These are phyloP conservation scores for Atta texana DNA, from an alignment of 1,140 invertebrate genomes.

Conservation along the genomic window DNA sequence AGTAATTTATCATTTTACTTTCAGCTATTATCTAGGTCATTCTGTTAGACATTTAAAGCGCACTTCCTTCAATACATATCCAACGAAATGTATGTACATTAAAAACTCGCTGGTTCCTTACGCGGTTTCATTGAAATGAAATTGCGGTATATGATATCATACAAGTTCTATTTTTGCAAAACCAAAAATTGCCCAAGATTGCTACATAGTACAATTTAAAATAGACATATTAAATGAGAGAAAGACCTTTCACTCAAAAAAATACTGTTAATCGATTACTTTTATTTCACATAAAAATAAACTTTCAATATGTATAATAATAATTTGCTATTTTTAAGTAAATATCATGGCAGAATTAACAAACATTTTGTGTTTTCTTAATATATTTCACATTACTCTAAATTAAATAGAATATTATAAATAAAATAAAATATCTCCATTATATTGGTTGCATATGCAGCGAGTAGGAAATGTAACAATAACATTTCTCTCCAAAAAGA, in stretches of 20 bases:
- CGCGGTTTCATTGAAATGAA: slow-evolving; percentile 57
- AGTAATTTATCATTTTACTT: slow-evolving; percentile 29
- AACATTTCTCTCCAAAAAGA: slow-evolving; percentile 38
- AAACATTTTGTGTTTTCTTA: slow-evolving; percentile 5
- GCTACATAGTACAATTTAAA: background rate
- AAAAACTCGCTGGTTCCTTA: slow-evolving; percentile 46
- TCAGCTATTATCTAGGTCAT: background rate
- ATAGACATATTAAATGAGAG: background rate
- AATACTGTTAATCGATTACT: background rate
- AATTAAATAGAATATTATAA: slow-evolving; percentile 1
- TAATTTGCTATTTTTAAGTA: background rate
- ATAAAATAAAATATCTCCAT: background rate
- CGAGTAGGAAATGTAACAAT: slow-evolving; percentile 47
- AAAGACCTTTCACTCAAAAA: background rate
- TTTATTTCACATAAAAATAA: slow-evolving; percentile 11
- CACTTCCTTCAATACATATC: slow-evolving; percentile 29
- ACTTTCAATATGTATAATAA: background rate
- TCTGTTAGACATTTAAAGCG: slow-evolving; percentile 36
- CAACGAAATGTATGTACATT: slow-evolving; percentile 52
- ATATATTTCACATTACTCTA: slow-evolving; percentile 11
- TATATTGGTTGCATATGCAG: background rate
- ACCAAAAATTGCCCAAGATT: slow-evolving; percentile 60
- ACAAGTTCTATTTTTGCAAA: slow-evolving; percentile 42
- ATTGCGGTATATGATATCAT: slow-evolving; percentile 54
- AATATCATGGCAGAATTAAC: background rate